Base-by-base conservation (phyloP, 2,113 vertebrate genomes). In the Cranoglanis bouderius region DNA sequence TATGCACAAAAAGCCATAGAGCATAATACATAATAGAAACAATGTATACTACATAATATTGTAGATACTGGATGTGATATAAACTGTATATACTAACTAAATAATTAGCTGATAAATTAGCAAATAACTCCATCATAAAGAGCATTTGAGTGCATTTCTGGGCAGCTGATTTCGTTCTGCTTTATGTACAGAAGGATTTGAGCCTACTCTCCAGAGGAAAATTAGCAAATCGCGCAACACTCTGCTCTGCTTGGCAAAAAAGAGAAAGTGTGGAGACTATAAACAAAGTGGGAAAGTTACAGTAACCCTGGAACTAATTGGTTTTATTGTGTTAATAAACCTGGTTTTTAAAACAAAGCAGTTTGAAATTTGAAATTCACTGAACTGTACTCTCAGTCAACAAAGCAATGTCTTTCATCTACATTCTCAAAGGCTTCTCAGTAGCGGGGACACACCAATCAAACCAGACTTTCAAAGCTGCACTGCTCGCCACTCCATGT, bases 401-500 rank as follows among this genome's bases (percentile, higher is more conserved):
- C 85, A 91, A 88, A 38, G 8, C 61, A 0, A 46, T 16, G 46
- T n/a, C 90, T 90, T 91, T 90, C 72, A 89, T 92, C 89, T 88
- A 9, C 57, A 43, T 59, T 90, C 86, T 90, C 84, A 87, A 86
- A 90, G 89, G 80, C 83, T 49, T 63, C 84, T 57, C 72, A 55
- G 57, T 49, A 82, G 84, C 40, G 87, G 77, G 90, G 81, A 81
- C 63, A 86, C 57, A 85, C 90, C 91, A 91, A 89, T 90, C 90
- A 82, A 46, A 78, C 82, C 51, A 55, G 63, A 81, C 46, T 21
- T 57, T 85, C 83, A 63, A 75, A 35, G 35, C 49, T 14, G 21
- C 72, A 49, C 82, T n/a, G 29, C 57, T 81, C 32, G 0, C 81
- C 61, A 78, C 63, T 70, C 51, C 32, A 53, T 46, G 51, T 35